Evolutionary conservation across 2,113 vertebrate genomes (phyloP).

Genomic region (Lipophrys pholis): DNA sequence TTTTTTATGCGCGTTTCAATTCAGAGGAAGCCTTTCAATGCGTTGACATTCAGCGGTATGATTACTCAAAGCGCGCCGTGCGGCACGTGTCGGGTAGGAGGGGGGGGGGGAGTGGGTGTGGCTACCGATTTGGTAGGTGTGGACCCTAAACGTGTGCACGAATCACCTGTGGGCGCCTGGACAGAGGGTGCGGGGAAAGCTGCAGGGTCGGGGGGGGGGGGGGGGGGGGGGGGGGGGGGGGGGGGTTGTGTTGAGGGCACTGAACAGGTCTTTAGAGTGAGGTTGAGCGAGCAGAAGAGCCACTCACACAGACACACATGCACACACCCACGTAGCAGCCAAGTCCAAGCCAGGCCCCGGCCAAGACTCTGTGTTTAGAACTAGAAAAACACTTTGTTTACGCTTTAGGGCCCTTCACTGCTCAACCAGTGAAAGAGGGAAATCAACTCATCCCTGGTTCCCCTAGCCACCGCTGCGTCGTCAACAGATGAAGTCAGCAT

Average conservation of each 20-base stretch:
- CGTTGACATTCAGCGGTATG: constrained; percentile 39
- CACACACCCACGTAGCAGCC: constrained; percentile 46
- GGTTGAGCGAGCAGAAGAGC: constrained; percentile 63
- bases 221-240: background rate
- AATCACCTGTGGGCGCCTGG: constrained; percentile 65
- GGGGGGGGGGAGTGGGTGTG: constrained; percentile 6
- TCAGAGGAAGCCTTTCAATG: constrained; percentile 52
- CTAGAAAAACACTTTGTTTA: constrained; percentile 82
- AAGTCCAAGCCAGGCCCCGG: constrained; percentile 61
- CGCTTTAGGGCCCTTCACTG: constrained; percentile 79
- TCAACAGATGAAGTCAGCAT: constrained; percentile 79
- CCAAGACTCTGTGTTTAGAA: constrained; percentile 75
- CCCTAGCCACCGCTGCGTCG: constrained; percentile 57
- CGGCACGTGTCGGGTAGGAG: background rate
- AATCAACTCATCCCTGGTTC: constrained; percentile 70
- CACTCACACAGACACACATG: constrained; percentile 1
- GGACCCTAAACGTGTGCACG: background rate
- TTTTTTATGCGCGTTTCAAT: constrained; percentile 36
- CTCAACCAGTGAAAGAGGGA: constrained; percentile 75
- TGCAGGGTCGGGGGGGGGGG: constrained; percentile 32
- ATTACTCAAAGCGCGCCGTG: constrained; percentile 41
- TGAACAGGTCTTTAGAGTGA: constrained; percentile 54
- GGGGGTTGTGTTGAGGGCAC: constrained; percentile 49
- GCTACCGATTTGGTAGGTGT: constrained; percentile 1
- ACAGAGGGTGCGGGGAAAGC: background rate